These are phyloP conservation scores for Muntiacus reevesi DNA, from an alignment of 2,113 vertebrate species.

Conservation along the genomic window DNA sequence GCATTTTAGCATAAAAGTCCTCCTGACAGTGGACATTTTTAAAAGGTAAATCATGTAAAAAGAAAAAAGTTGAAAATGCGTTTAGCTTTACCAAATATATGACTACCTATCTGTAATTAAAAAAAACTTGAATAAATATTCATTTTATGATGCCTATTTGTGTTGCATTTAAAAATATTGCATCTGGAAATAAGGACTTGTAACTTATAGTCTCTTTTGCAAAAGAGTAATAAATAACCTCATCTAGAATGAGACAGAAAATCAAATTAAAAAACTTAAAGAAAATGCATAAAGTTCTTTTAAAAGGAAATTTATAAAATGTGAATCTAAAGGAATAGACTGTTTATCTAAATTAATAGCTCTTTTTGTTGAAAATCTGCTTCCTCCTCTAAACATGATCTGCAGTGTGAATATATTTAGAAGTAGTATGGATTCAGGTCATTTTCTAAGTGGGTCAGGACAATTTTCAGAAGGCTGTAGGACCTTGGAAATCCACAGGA, in stretches of 20 bases:
- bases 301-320: constrained; percentile 11
- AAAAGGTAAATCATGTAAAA: constrained; percentile 40
- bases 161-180: constrained; percentile 34
- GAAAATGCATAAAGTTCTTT: neutral
- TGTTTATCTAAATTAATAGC: neutral
- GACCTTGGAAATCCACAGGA: neutral
- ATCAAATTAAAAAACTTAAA: constrained; percentile 1
- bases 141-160: constrained; percentile 29
- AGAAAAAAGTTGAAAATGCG: constrained; percentile 62
- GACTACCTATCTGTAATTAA: constrained; percentile 66
- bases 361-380: neutral
- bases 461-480: neutral
- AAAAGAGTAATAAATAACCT: constrained; percentile 56
- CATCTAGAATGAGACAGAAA: constrained; percentile 20
- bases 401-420: neutral
- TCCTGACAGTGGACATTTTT: constrained; percentile 67
- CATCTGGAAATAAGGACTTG: constrained; percentile 40
- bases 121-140: constrained; percentile 67
- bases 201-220: constrained; percentile 53
- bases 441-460: neutral
- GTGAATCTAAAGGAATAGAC: neutral
- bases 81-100: constrained; percentile 51
- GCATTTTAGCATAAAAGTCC: constrained; percentile 57
- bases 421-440: neutral
- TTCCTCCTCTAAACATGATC: neutral